These are phyloP conservation scores for Leptopilina syphax DNA, from an alignment of 2,888 invertebrate species.

Conservation along the genomic window DNA sequence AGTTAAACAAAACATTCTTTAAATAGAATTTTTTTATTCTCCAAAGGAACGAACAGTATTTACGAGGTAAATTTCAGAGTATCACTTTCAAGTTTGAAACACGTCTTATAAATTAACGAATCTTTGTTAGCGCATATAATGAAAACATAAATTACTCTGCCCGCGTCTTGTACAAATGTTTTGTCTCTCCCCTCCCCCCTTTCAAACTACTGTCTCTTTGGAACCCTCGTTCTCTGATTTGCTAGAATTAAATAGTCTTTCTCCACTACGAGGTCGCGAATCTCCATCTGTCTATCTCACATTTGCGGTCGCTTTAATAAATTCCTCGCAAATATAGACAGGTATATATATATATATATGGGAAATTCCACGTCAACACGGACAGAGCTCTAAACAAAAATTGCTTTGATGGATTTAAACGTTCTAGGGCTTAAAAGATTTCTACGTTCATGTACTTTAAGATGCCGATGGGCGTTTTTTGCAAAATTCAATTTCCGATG, in stretches of 20 bases:
- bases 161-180: conserved; percentile 52
- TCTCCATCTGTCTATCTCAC: conserved; percentile 48
- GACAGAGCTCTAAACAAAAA: too few relatives aligned
- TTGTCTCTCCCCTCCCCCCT: conserved; percentile 35
- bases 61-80: conserved; percentile 11
- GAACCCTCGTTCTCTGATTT: conserved; percentile 38
- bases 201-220: conserved; percentile 3
- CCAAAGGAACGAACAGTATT: neutral
- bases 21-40: neutral
- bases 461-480: too few relatives aligned
- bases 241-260: conserved; percentile 25
- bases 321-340: conserved; percentile 57
- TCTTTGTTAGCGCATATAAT: conserved; percentile 66
- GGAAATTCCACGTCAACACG: too few relatives aligned
- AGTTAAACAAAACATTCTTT: conserved; percentile 2
- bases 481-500: too few relatives aligned
- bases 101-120: conserved; percentile 57
- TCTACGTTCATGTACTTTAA: too few relatives aligned
- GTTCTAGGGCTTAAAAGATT: too few relatives aligned
- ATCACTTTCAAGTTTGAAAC: conserved; percentile 23
- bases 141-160: conserved; percentile 68
- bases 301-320: conserved; percentile 57
- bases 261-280: conserved; percentile 46
- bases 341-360: conserved; percentile 29
- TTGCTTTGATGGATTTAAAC: too few relatives aligned